A percentile compares a stretch with the other conserved stretches of the same genome.
These are phyloP conservation scores for Drosophila meridionalis DNA, from an alignment of 2,888 invertebrate species.

Conservation along the genomic window DNA sequence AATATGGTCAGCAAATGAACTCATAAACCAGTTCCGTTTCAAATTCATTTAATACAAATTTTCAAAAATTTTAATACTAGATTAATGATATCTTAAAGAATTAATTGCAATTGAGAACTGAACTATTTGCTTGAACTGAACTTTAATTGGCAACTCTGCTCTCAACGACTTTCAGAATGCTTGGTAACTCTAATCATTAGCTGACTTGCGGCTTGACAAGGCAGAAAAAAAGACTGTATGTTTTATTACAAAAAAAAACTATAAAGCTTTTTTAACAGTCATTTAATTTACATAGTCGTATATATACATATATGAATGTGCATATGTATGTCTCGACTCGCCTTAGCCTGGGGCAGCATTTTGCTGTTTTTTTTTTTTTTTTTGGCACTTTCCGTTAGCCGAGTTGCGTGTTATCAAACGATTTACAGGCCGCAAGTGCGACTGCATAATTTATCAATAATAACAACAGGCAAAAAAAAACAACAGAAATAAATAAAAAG, in stretches of 20 bases:
- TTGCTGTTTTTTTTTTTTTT: conserved; percentile 27
- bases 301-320: not conserved
- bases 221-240: conserved; percentile 10
- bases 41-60: not conserved
- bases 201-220: conserved; percentile 16
- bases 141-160: not conserved
- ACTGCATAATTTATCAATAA: conserved; percentile 79
- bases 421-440: conserved; percentile 77
- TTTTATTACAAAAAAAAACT: conserved; percentile 23
- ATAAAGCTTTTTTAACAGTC: conserved; percentile 39
- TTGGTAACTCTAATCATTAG: conserved; percentile 15
- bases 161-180: not conserved
- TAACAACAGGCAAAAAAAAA: conserved; percentile 33
- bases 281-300: conserved; percentile 58
- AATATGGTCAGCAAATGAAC: not conserved
- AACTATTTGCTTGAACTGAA: no score
- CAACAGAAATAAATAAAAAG: conserved; percentile 25
- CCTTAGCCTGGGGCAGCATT: conserved; percentile 10
- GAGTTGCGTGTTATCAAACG: conserved; percentile 78
- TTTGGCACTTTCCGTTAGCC: conserved; percentile 75
- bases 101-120: not conserved
- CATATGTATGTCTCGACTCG: not conserved
- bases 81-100: not conserved
- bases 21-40: not conserved
- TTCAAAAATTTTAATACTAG: no score